A percentile compares a stretch with the other conserved stretches of the same genome.
These are phyloP conservation scores for Thysanoteuthis rhombus DNA, from an alignment of 2,888 invertebrate species.

Conservation along the genomic window DNA sequence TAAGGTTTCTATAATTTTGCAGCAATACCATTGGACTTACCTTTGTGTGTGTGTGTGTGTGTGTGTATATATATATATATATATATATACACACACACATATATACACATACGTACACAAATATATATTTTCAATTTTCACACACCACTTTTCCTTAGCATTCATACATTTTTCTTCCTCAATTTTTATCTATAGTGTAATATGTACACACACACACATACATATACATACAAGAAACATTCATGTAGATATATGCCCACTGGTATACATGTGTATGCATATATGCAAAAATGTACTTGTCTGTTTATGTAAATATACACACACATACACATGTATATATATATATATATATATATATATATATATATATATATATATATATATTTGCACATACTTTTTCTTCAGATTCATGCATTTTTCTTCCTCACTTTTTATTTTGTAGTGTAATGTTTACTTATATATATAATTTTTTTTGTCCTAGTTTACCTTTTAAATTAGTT, in stretches of 20 bases:
- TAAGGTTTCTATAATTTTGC: no score
- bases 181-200: no score
- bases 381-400: background rate
- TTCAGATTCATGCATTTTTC: background rate
- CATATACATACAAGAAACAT: background rate
- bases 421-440: background rate
- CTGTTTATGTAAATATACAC: background rate
- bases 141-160: no score
- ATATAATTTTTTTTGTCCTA: background rate
- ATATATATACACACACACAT: background rate
- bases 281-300: background rate
- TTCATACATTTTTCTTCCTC: no score
- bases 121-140: background rate
- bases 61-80: background rate
- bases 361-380: background rate
- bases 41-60: no score
- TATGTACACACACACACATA: background rate
- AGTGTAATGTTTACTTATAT: conserved; percentile 12
- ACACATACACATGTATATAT: background rate
- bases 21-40: no score
- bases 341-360: background rate
- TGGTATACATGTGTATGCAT: background rate
- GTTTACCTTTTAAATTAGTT: background rate
- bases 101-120: background rate
- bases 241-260: background rate